Percentiles rank a stretch among this genome's conserved stretches.
These are phyloP conservation scores for Drosophila pruinosa DNA, from an alignment of 1,140 invertebrate species.

Conservation along the genomic window DNA sequence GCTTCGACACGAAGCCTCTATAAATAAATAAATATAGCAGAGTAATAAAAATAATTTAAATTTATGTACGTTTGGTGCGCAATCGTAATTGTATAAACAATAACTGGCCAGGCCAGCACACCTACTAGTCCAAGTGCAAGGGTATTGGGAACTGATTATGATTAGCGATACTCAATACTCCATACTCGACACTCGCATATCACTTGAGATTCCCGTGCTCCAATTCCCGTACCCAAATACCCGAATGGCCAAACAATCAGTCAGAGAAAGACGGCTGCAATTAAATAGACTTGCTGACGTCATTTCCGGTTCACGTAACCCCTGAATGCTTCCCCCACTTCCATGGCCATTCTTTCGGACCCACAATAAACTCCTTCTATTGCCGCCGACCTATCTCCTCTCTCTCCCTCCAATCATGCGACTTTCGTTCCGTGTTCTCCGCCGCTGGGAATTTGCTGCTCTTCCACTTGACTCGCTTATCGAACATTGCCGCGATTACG, in stretches of 20 bases:
- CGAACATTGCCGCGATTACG: conserved; percentile 58
- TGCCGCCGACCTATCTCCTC: background rate
- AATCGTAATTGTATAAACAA: conserved; percentile 20
- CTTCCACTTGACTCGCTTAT: conserved; percentile 56
- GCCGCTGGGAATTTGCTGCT: conserved; percentile 32
- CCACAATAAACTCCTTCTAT: conserved; percentile 28
- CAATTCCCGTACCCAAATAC: conserved; percentile 11
- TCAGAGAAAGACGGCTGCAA: background rate
- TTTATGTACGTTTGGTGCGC: conserved; percentile 27
- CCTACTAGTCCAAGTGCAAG: conserved; percentile 5
- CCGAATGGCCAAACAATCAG: background rate
- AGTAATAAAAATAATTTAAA: conserved; percentile 41
- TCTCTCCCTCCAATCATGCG: background rate
- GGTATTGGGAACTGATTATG: background rate
- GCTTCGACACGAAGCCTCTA: background rate
- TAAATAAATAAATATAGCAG: conserved; percentile 22
- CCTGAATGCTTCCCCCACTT: conserved; percentile 2
- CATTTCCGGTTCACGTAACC: conserved; percentile 60
- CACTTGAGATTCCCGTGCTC: background rate
- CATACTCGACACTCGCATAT: background rate
- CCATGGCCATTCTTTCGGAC: conserved; percentile 1
- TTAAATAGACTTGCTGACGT: conserved; percentile 56
- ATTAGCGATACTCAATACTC: too few relatives aligned
- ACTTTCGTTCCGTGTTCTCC: conserved; percentile 62
- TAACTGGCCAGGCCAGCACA: conserved; percentile 17